Conservation (phyloP, 2,113 vertebrate species). For the Aptenodytes patagonicus region DNA sequence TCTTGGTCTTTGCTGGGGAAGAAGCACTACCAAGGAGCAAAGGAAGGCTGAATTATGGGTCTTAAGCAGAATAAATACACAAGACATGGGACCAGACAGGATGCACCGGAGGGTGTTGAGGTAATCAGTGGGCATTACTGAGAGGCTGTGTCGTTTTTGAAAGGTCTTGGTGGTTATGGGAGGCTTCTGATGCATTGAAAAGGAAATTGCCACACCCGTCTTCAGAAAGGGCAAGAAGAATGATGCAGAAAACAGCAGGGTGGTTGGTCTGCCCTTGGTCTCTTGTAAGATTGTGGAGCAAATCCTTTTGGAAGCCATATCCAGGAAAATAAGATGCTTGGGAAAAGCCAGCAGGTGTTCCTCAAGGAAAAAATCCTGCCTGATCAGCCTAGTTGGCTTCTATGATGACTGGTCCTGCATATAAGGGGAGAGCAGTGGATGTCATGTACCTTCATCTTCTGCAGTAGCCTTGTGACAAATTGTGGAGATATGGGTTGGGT, state of each 20-base stretch:
- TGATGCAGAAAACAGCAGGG: background rate
- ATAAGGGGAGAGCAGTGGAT: background rate
- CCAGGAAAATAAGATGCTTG: background rate
- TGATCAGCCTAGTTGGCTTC: background rate
- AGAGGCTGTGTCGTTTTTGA: background rate
- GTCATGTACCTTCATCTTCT: background rate
- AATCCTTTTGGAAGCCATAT: background rate
- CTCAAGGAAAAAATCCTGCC: background rate
- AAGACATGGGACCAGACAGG: background rate
- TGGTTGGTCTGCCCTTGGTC: background rate
- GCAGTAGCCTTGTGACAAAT: background rate
- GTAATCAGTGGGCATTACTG: background rate
- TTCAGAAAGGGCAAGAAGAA: background rate
- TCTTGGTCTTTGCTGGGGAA: background rate
- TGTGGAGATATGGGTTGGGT: background rate
- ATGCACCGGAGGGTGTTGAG: background rate
- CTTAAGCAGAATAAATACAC: background rate
- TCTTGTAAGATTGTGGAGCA: background rate
- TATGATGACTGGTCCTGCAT: background rate
- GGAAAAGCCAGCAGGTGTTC: background rate
- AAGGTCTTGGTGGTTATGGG: background rate
- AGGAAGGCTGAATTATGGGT: background rate
- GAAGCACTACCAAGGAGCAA: background rate
- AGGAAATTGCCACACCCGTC: background rate
- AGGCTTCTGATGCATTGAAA: background rate